Conservation (phyloP, 2,888 invertebrate genomes). For the Watsonalla binaria region DNA sequence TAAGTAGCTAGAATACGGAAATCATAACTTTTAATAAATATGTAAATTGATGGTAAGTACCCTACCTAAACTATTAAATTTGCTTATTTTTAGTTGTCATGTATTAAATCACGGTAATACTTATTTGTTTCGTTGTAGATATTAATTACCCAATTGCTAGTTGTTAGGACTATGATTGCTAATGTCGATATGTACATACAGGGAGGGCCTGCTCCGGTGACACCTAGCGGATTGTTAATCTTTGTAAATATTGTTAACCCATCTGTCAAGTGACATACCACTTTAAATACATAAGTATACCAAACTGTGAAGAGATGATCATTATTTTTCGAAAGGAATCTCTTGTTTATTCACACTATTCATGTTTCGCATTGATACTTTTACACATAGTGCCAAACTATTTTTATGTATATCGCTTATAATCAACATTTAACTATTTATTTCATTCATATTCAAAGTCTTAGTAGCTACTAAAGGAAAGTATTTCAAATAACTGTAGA, state of each 20-base stretch:
- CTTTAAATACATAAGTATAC: slow-evolving; percentile 41
- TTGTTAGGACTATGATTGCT: neutral
- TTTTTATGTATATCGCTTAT: slow-evolving; percentile 43
- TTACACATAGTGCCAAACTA: slow-evolving; percentile 67
- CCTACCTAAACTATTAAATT: too few relatives aligned
- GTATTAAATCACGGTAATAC: too few relatives aligned
- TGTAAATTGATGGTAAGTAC: too few relatives aligned
- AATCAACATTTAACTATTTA: slow-evolving; percentile 27
- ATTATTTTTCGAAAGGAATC: slow-evolving; percentile 50
- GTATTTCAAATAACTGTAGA: slow-evolving; percentile 1
- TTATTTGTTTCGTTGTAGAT: too few relatives aligned
- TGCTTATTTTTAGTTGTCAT: too few relatives aligned
- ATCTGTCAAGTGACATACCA: slow-evolving; percentile 58
- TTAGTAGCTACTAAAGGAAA: neutral
- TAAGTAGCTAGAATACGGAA: too few relatives aligned
- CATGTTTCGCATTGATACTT: slow-evolving; percentile 43
- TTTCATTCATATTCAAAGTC: neutral
- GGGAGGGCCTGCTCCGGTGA: slow-evolving; percentile 32
- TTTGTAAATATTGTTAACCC: slow-evolving; percentile 70
- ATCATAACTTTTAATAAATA: too few relatives aligned
- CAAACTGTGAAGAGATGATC: slow-evolving; percentile 49
- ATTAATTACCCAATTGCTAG: neutral
- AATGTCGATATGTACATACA: slow-evolving; percentile 17
- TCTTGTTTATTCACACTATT: slow-evolving; percentile 49
- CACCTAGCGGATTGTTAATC: slow-evolving; percentile 54